A percentile compares a stretch with the other conserved stretches of the same genome.
These are phyloP conservation scores for Acomys russatus DNA, from an alignment of 2,797 vertebrate species.

Conservation along the genomic window DNA sequence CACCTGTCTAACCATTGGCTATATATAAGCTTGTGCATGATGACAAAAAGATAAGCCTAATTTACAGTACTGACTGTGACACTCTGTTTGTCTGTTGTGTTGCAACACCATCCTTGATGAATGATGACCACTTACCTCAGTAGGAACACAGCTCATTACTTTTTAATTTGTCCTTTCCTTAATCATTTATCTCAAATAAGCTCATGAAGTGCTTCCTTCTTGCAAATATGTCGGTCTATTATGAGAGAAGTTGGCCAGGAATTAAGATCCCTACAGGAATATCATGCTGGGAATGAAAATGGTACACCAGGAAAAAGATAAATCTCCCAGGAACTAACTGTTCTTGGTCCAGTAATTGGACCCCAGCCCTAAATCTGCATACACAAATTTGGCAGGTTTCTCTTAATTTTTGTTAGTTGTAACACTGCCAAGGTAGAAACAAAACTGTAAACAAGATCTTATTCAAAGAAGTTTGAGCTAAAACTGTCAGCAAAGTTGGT, in stretches of 20 bases:
- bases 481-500: background rate
- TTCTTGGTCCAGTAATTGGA: background rate
- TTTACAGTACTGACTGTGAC: background rate
- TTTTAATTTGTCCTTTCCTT: background rate
- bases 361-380: background rate
- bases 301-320: background rate
- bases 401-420: background rate
- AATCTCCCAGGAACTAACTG: background rate
- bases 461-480: background rate
- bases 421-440: background rate
- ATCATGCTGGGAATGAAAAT: background rate
- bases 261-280: background rate
- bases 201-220: background rate
- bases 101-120: fast-evolving
- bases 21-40: background rate
- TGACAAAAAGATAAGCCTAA: background rate
- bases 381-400: background rate
- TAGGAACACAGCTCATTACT: background rate
- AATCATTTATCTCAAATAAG: background rate
- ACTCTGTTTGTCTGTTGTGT: background rate
- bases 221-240: background rate
- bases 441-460: background rate
- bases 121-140: background rate
- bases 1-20: background rate
- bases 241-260: background rate